Conservation (phyloP, 1,140 invertebrate species). For the Drosophila arizonae region DNA sequence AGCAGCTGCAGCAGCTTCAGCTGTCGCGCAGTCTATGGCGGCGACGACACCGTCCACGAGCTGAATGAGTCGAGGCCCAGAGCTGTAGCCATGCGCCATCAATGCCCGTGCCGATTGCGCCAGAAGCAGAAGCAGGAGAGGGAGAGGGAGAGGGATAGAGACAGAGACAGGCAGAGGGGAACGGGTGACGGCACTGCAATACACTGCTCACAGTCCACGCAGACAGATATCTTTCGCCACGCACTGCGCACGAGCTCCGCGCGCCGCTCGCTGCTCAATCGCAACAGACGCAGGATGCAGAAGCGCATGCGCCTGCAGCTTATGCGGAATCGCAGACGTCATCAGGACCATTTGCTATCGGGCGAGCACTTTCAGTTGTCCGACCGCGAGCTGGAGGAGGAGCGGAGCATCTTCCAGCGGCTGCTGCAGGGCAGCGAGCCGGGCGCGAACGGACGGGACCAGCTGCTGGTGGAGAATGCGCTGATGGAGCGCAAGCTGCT, state of each 20-base stretch:
- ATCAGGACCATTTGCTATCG: neutral
- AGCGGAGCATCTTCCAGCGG: neutral
- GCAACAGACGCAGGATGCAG: neutral
- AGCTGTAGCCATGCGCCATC: neutral
- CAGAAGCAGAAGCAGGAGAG: neutral
- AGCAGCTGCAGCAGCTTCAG: neutral
- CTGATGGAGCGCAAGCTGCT: constrained; percentile 10
- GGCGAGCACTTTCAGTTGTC: neutral
- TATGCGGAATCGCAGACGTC: neutral
- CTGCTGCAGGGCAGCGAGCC: neutral
- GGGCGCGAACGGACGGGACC: neutral
- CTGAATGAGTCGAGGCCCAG: neutral
- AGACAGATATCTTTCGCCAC: neutral
- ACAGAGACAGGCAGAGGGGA: neutral
- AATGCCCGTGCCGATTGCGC: neutral
- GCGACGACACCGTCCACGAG: too few species aligned
- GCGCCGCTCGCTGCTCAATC: neutral
- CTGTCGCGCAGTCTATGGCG: neutral
- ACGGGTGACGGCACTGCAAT: too few species aligned
- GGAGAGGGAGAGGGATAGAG: too few species aligned
- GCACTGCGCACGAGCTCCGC: neutral
- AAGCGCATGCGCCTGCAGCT: neutral
- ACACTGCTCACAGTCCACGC: neutral
- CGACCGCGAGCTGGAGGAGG: neutral
- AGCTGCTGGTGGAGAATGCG: constrained; percentile 7